These are phyloP conservation scores for Danio kyathit DNA, from an alignment of 2,797 vertebrate genomes.

Conservation along the genomic window DNA sequence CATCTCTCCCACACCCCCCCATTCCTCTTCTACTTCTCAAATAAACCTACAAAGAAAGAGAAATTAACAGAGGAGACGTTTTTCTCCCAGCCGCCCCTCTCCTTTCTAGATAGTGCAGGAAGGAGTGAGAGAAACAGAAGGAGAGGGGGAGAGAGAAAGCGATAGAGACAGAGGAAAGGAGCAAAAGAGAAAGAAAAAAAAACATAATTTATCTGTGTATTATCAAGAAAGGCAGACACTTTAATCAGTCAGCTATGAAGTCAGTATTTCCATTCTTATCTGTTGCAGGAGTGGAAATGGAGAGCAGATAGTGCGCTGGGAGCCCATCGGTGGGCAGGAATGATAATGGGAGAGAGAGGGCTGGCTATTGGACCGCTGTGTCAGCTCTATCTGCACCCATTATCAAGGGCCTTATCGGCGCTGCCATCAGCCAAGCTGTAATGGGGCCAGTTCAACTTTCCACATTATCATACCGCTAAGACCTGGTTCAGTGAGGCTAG, in stretches of 20 bases:
- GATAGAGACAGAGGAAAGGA: slow-evolving; percentile 51
- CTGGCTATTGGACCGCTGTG: slow-evolving; percentile 94
- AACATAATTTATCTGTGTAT: slow-evolving; percentile 99
- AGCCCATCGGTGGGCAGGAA: slow-evolving; percentile 97
- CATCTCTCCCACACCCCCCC: slow-evolving; percentile 58
- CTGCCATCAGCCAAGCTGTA: slow-evolving; percentile 96
- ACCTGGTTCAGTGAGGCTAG: slow-evolving; percentile 89
- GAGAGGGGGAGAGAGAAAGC: slow-evolving; percentile 47
- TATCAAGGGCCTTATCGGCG: slow-evolving; percentile 91
- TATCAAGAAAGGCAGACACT: slow-evolving; percentile 99
- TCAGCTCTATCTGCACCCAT: slow-evolving; percentile 94
- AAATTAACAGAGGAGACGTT: slow-evolving; percentile 76
- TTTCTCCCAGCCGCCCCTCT: slow-evolving; percentile 65
- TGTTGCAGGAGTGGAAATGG: slow-evolving; percentile 99
- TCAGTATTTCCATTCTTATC: slow-evolving; percentile 99
- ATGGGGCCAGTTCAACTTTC: slow-evolving; percentile 99
- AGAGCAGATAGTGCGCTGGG: slow-evolving; percentile 96
- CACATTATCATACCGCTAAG: slow-evolving; percentile 99
- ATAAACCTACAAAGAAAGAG: slow-evolving; percentile 73
- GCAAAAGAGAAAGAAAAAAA: slow-evolving; percentile 74
- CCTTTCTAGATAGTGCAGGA: slow-evolving; percentile 63
- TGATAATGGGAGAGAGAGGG: slow-evolving; percentile 90
- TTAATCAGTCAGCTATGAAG: slow-evolving; percentile 99
- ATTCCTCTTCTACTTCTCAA: slow-evolving; percentile 60
- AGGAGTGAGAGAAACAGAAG: slow-evolving; percentile 44